Evolutionary conservation across 2,113 vertebrate genomes (phyloP).

Genomic region (Aegypius monachus): DNA sequence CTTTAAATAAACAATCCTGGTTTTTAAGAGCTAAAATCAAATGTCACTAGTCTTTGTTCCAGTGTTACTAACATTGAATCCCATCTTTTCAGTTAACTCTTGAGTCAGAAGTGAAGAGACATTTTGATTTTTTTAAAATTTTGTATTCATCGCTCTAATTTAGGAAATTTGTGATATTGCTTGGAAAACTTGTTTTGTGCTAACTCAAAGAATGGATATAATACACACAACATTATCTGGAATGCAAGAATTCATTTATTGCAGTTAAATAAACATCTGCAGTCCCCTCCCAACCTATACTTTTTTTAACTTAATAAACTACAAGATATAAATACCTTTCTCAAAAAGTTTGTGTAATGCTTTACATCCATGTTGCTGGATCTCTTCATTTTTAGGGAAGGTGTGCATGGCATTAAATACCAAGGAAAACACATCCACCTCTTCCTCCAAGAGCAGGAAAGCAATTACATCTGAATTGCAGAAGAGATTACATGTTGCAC

Average conservation of each 20-base stretch:
- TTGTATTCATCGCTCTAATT: background rate
- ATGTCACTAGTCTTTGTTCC: background rate
- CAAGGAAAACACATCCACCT: conserved; percentile 86
- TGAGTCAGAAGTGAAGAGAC: background rate
- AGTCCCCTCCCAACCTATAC: background rate
- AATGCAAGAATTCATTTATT: background rate
- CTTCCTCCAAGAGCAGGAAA: conserved; percentile 86
- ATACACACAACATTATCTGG: background rate
- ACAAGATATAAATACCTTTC: conserved; percentile 75
- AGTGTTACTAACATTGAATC: background rate
- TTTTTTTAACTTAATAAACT: background rate
- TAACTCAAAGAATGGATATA: background rate
- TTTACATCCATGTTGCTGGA: conserved; percentile 87
- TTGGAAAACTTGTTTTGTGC: background rate
- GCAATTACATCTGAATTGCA: conserved; percentile 73
- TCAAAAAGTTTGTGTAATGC: conserved; percentile 84
- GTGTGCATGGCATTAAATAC: conserved; percentile 86
- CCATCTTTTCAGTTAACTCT: background rate
- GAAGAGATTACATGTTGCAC: background rate
- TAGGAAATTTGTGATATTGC: background rate
- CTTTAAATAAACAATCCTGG: background rate
- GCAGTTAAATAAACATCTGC: background rate
- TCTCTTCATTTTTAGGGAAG: conserved; percentile 81
- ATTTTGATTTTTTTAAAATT: background rate
- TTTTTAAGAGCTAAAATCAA: background rate